These are phyloP conservation scores for Rhinogobius similis DNA, from an alignment of 2,113 vertebrate species.

Conservation along the genomic window DNA sequence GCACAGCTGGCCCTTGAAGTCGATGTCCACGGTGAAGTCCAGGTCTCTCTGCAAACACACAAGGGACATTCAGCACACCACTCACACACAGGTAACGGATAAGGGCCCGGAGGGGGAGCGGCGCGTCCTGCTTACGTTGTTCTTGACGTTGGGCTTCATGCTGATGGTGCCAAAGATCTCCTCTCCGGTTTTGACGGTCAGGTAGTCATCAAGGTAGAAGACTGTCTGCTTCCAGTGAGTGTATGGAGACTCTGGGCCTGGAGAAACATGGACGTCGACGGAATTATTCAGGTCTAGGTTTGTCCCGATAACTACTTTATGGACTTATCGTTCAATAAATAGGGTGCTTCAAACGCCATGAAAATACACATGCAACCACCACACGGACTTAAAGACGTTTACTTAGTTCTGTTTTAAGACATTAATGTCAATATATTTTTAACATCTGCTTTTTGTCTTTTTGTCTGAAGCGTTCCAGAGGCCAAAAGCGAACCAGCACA, in stretches of 20 bases:
- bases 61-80: background rate
- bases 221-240: constrained; percentile 97
- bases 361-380: too few relatives aligned
- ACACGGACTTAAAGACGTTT: too few relatives aligned
- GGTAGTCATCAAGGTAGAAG: constrained; percentile 93
- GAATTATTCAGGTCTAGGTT: too few relatives aligned
- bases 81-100: background rate
- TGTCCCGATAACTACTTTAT: too few relatives aligned
- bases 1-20: constrained; percentile 93
- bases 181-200: constrained; percentile 92
- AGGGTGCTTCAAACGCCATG: too few relatives aligned
- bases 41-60: constrained; percentile 83
- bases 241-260: constrained; percentile 92
- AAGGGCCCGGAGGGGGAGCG: too few relatives aligned
- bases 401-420: too few relatives aligned
- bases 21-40: constrained; percentile 91
- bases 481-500: too few relatives aligned
- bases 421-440: too few relatives aligned
- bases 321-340: too few relatives aligned
- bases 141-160: constrained; percentile 94
- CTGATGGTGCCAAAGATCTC: constrained; percentile 92
- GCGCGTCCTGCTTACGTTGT: constrained; percentile 92
- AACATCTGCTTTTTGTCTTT: too few relatives aligned
- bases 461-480: too few relatives aligned
- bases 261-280: background rate